phyloP scores from a whole-genome alignment of 2,888 invertebrate species.

The Psylliodes chrysocephalus region DNA sequence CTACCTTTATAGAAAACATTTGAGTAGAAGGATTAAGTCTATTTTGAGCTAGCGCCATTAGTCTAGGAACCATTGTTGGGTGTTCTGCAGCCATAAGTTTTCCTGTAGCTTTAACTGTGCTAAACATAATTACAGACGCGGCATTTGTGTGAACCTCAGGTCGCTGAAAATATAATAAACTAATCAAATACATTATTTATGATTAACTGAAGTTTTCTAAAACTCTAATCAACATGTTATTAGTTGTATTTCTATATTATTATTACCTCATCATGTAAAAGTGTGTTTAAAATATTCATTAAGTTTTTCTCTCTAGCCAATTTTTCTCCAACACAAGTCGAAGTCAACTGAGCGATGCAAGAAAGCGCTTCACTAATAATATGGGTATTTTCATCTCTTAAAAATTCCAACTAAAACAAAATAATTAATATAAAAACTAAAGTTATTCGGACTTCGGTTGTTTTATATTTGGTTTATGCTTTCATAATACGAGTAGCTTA shows the following conservation, averaged over 20 bases:
- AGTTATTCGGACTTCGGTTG: too few species aligned
- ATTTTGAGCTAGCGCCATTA: slow-evolving; percentile 44
- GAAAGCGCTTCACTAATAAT: slow-evolving; percentile 55
- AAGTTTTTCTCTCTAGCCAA: slow-evolving; percentile 58
- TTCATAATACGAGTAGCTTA: too few species aligned
- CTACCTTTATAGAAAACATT: slow-evolving; percentile 34
- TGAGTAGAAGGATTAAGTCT: slow-evolving; percentile 28
- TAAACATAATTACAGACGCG: slow-evolving; percentile 57
- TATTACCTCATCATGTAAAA: slow-evolving; percentile 58
- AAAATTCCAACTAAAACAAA: slow-evolving; percentile 50
- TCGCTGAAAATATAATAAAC: slow-evolving; percentile 45
- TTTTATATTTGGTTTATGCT: too few species aligned
- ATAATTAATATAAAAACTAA: too few species aligned
- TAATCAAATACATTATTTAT: neutral
- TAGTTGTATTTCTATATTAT: neutral
- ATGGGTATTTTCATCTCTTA: slow-evolving; percentile 52
- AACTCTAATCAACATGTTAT: neutral
- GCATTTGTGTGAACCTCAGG: slow-evolving; percentile 54
- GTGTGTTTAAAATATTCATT: slow-evolving; percentile 53
- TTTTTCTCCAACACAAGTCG: slow-evolving; percentile 58
- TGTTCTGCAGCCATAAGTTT: slow-evolving; percentile 53
- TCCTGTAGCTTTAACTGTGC: slow-evolving; percentile 56
- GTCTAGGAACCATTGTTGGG: slow-evolving; percentile 48
- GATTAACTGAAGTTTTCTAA: too few species aligned
- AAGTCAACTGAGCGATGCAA: slow-evolving; percentile 58